Percentiles rank a stretch among this genome's conserved stretches.
Evolutionary conservation across 2,888 invertebrate genomes (phyloP).

Genomic region (Aplocera efformata): DNA sequence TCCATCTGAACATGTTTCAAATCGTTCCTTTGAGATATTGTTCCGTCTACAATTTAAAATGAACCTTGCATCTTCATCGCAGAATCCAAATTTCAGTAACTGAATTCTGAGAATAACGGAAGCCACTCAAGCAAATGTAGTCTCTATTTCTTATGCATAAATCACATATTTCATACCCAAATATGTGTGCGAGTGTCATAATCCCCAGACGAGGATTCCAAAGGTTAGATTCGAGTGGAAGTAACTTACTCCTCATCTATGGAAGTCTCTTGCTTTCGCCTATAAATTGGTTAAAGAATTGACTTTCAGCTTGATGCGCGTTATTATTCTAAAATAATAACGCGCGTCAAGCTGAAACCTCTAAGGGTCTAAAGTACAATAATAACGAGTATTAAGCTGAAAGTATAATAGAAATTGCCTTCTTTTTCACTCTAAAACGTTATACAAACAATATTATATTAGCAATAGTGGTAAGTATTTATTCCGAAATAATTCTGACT

Average conservation of each 20-base stretch:
- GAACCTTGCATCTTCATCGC: constrained; percentile 24
- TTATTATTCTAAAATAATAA: no score
- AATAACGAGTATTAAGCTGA: no score
- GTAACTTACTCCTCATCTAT: constrained; percentile 8
- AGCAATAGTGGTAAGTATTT: no score
- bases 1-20: constrained; percentile 68
- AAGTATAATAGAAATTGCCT: no score
- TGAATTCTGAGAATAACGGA: constrained; percentile 11
- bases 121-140: constrained; percentile 27
- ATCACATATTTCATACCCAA: constrained; percentile 29
- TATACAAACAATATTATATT: no score
- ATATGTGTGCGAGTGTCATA: constrained; percentile 37
- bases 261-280: constrained; percentile 51
- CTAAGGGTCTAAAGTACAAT: no score
- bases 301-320: constrained; percentile 26
- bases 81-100: constrained; percentile 21
- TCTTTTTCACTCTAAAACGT: no score
- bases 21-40: constrained; percentile 61
- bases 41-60: constrained; percentile 30
- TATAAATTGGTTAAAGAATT: constrained; percentile 49
- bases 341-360: no score
- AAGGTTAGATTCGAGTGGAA: constrained; percentile 23
- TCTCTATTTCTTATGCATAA: constrained; percentile 31
- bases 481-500: no score
- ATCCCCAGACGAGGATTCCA: constrained; percentile 48